Conservation (phyloP, 2,113 vertebrate genomes). For the Axis porcinus region DNA sequence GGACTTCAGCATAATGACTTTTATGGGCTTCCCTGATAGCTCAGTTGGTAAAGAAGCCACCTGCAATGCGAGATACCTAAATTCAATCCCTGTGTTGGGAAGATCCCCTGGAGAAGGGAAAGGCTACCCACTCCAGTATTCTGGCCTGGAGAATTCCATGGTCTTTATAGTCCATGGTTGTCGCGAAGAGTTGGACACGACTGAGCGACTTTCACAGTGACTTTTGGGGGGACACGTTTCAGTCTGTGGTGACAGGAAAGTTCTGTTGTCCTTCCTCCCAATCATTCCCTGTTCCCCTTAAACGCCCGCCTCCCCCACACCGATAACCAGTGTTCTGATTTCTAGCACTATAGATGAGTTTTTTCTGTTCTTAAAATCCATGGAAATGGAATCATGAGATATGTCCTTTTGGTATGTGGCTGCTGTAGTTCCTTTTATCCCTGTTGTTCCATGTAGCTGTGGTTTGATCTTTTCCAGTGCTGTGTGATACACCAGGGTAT, state of each 20-base stretch:
- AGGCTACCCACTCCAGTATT: not conserved
- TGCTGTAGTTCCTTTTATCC: not conserved
- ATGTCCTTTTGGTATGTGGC: not conserved
- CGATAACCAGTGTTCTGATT: not conserved
- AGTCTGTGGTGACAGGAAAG: not conserved
- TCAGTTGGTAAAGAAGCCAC: not conserved
- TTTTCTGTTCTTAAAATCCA: not conserved
- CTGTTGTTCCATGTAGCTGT: not conserved
- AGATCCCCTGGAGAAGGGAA: not conserved
- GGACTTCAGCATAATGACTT: not conserved
- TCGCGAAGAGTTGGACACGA: not conserved
- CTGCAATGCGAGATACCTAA: not conserved
- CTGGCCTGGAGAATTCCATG: not conserved
- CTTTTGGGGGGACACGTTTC: not conserved
- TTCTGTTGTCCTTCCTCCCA: not conserved
- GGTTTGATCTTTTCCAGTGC: not conserved
- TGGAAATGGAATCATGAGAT: not conserved
- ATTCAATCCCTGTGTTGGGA: not conserved
- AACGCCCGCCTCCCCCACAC: fast-evolving
- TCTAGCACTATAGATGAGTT: not conserved
- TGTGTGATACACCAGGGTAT: not conserved
- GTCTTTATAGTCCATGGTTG: not conserved
- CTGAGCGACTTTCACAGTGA: not conserved
- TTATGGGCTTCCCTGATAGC: not conserved
- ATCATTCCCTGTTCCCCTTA: not conserved